A percentile compares a stretch with the other conserved stretches of the same genome.
These are phyloP conservation scores for Limenitis camilla DNA, from an alignment of 2,888 invertebrate species.

Conservation along the genomic window DNA sequence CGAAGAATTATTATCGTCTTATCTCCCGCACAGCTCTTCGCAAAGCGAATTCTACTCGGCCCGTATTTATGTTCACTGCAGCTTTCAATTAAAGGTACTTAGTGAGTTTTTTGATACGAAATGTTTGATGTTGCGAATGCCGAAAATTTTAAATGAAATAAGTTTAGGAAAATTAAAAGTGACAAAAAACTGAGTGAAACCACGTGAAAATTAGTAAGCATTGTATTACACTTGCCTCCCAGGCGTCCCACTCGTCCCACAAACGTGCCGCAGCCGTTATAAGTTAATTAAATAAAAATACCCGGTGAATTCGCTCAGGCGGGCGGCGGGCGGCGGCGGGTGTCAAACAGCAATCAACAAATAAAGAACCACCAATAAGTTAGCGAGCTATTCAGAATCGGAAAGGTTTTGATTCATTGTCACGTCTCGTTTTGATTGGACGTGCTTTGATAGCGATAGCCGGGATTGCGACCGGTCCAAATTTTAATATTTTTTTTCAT, in stretches of 20 bases:
- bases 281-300: conserved; percentile 68
- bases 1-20: conserved; percentile 71
- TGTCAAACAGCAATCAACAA: conserved; percentile 69
- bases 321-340: too few species aligned
- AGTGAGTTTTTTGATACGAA: conserved; percentile 20
- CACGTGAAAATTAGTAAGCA: conserved; percentile 59
- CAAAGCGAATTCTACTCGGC: conserved; percentile 50
- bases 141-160: conserved; percentile 19
- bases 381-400: conserved; percentile 66
- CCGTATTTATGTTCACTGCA: conserved; percentile 52
- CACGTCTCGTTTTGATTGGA: conserved; percentile 72
- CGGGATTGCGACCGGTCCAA: conserved; percentile 64
- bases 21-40: conserved; percentile 55
- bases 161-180: conserved; percentile 31
- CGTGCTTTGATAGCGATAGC: conserved; percentile 73
- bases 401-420: conserved; percentile 70
- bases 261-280: conserved; percentile 43
- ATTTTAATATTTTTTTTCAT: conserved; percentile 63
- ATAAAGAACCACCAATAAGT: conserved; percentile 70
- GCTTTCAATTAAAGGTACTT: conserved; percentile 51
- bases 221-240: conserved; percentile 44
- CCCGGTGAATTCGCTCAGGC: conserved; percentile 51
- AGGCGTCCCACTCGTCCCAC: conserved; percentile 36
- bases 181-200: conserved; percentile 48
- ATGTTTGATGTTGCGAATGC: conserved; percentile 2